Conservation (phyloP, 2,888 invertebrate genomes). For the Pocota personata region DNA sequence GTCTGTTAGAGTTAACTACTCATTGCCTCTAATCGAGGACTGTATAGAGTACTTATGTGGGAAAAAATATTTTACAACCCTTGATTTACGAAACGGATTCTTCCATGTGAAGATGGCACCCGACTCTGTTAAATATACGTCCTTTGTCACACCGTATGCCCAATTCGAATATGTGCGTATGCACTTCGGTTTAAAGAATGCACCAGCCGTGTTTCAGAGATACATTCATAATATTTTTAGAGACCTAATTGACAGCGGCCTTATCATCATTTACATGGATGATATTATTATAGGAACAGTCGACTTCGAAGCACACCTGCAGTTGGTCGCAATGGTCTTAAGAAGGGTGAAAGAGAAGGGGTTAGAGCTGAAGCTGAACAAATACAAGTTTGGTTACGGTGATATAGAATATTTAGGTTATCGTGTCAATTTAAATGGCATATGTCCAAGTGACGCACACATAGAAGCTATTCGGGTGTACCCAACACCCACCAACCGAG, state of each 20-base stretch:
- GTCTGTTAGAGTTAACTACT: slow-evolving; percentile 30
- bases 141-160: not conserved
- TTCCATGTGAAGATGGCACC: slow-evolving; percentile 56
- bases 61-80: not conserved
- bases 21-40: slow-evolving; percentile 42
- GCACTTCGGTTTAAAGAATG: slow-evolving; percentile 54
- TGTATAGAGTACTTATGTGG: not conserved
- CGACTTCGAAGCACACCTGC: slow-evolving; percentile 6
- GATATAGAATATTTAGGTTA: slow-evolving; percentile 53
- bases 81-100: slow-evolving; percentile 53
- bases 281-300: not conserved
- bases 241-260: too few relatives aligned
- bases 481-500: slow-evolving; percentile 21
- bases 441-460: slow-evolving; percentile 48
- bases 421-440: slow-evolving; percentile 26
- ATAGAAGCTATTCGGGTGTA: slow-evolving; percentile 25
- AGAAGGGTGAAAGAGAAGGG: slow-evolving; percentile 12
- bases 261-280: not conserved
- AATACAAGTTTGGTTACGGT: slow-evolving; percentile 54
- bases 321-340: slow-evolving; percentile 35
- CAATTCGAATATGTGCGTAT: not conserved
- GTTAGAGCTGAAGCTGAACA: slow-evolving; percentile 26
- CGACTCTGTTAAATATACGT: slow-evolving; percentile 62
- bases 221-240: too few relatives aligned
- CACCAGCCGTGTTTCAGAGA: slow-evolving; percentile 29